phyloP scores from a whole-genome alignment of 2,797 vertebrate species.

The Limosa lapponica region DNA sequence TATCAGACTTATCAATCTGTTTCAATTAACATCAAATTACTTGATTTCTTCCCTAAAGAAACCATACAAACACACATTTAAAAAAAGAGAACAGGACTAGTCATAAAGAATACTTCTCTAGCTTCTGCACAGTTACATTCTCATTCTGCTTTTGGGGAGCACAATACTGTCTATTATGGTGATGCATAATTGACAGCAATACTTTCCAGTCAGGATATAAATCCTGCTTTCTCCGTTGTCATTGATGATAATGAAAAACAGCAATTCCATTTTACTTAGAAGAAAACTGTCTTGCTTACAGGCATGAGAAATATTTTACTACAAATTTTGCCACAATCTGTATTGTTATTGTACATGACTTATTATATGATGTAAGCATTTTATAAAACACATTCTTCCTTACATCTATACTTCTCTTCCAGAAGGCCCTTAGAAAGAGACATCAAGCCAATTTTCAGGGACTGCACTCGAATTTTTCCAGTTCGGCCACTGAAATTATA shows the following conservation, averaged over 20 bases:
- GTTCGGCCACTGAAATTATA: constrained; percentile 88
- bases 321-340: neutral
- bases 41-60: neutral
- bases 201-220: neutral
- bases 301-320: neutral
- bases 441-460: constrained; percentile 95
- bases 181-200: neutral
- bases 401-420: constrained; percentile 98
- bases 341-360: neutral
- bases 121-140: neutral
- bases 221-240: neutral
- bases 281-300: neutral
- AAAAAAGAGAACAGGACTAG: neutral
- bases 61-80: neutral
- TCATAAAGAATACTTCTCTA: neutral
- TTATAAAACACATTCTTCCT: constrained; percentile 67
- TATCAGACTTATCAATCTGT: neutral
- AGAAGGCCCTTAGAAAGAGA: constrained; percentile 95
- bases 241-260: neutral
- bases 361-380: neutral
- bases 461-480: constrained; percentile 94
- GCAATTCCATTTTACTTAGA: neutral
- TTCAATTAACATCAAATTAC: neutral
- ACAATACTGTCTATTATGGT: neutral
- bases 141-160: neutral